phyloP scores from a whole-genome alignment of 2,797 vertebrate species.

The Thaleichthys pacificus region DNA sequence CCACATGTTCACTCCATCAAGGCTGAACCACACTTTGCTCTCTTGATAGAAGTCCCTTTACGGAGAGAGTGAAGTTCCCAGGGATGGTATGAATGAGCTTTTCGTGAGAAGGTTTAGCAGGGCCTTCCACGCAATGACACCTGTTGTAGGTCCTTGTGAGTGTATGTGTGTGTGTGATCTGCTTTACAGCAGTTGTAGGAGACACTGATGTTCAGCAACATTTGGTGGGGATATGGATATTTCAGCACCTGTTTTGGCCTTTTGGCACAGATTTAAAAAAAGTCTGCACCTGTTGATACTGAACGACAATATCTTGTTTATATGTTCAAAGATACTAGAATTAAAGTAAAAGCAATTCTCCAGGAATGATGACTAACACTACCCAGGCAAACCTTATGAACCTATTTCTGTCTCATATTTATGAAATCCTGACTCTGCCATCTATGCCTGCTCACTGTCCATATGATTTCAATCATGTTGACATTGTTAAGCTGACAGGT shows the following conservation, averaged over 20 bases:
- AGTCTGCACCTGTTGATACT: conserved; percentile 7
- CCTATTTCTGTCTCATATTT: background rate
- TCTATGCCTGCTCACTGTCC: background rate
- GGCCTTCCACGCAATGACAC: conserved; percentile 40
- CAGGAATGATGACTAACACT: no score
- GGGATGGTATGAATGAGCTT: conserved; percentile 48
- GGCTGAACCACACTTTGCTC: conserved; percentile 32
- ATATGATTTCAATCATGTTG: background rate
- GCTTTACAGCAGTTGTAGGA: conserved; percentile 28
- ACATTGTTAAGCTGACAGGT: background rate
- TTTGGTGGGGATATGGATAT: conserved; percentile 33
- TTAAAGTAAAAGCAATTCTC: background rate
- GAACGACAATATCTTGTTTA: background rate
- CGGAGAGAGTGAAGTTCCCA: conserved; percentile 41
- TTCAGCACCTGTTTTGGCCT: conserved; percentile 33
- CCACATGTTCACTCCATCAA: conserved; percentile 54
- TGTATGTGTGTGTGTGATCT: conserved; percentile 14
- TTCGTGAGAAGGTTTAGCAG: conserved; percentile 32
- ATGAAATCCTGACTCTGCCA: background rate
- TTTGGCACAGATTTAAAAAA: background rate
- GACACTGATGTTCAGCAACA: conserved; percentile 33
- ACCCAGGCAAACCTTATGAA: background rate
- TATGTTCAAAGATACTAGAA: background rate
- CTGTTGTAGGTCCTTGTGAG: conserved; percentile 36
- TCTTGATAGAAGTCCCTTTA: conserved; percentile 16